Percentiles rank a stretch among this genome's conserved stretches.
Evolutionary conservation across 1,140 invertebrate species (phyloP).

Genomic region (Drosophila bocqueti): DNA sequence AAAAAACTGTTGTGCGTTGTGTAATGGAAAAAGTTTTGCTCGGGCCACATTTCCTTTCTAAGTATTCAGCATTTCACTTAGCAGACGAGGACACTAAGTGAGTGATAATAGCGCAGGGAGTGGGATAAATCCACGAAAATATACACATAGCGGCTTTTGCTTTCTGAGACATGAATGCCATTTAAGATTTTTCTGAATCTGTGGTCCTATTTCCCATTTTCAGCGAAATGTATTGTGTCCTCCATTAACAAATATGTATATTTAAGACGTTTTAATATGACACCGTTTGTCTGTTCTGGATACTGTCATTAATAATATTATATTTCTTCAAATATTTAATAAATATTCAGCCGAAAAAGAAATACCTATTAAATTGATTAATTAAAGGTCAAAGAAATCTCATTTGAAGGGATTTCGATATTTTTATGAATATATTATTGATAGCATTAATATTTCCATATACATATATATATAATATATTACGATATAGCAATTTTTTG

Average conservation of each 20-base stretch:
- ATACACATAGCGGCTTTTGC: constrained; percentile 9
- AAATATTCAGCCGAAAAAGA: too few relatives aligned
- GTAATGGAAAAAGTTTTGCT: constrained; percentile 83
- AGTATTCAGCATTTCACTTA: constrained; percentile 79
- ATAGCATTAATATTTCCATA: too few relatives aligned
- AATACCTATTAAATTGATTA: too few relatives aligned
- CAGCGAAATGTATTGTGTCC: background rate
- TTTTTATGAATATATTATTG: too few relatives aligned
- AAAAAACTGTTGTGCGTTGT: constrained; percentile 80
- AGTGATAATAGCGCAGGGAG: constrained; percentile 35
- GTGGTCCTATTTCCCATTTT: constrained; percentile 1
- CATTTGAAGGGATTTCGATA: too few relatives aligned
- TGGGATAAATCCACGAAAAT: constrained; percentile 12
- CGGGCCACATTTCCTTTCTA: constrained; percentile 76
- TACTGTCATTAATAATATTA: background rate
- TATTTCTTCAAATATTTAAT: background rate
- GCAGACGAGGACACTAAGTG: constrained; percentile 48
- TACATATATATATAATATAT: too few relatives aligned
- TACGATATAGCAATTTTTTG: too few relatives aligned
- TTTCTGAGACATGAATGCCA: constrained; percentile 1
- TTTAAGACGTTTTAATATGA: background rate
- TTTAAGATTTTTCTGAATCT: background rate
- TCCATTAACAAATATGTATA: background rate
- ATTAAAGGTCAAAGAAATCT: too few relatives aligned
- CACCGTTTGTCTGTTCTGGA: background rate